Conservation (phyloP, 1,140 invertebrate species). For the Cydia pomonella region DNA sequence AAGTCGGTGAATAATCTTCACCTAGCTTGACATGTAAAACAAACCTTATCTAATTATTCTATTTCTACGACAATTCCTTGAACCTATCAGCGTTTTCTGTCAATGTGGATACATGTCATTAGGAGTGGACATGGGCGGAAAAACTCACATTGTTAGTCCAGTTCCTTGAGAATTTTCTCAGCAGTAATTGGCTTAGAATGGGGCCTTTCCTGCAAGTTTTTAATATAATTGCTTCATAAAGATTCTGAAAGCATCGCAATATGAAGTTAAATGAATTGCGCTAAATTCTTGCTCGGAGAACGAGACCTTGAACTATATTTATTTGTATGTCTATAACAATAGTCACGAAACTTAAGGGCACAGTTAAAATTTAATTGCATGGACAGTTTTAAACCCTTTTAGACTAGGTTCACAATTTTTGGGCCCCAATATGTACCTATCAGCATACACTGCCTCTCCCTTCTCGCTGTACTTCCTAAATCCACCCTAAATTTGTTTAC, state of each 20-base stretch:
- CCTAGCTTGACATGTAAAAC: background rate
- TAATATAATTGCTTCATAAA: background rate
- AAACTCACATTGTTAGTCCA: background rate
- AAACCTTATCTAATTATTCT: background rate
- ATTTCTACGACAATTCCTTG: background rate
- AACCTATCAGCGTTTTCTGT: conserved; percentile 1
- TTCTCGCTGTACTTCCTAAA: too few relatives aligned
- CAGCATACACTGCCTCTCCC: too few relatives aligned
- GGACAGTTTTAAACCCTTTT: too few relatives aligned
- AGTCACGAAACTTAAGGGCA: background rate
- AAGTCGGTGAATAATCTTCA: too few relatives aligned
- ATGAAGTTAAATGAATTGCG: background rate
- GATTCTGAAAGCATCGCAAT: background rate
- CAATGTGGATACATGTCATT: conserved; percentile 6
- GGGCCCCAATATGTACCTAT: too few relatives aligned
- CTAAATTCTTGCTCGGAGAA: background rate
- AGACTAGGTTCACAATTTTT: too few relatives aligned
- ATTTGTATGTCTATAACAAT: background rate
- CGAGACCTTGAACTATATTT: conserved; percentile 1
- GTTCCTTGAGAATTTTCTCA: conserved; percentile 14
- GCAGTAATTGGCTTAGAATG: background rate
- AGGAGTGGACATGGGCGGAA: background rate
- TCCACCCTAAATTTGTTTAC: too few relatives aligned
- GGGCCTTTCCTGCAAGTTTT: background rate
- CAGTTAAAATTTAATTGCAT: too few relatives aligned